Conservation (phyloP, 2,888 invertebrate genomes). For the Drosophila flavopinicola region DNA sequence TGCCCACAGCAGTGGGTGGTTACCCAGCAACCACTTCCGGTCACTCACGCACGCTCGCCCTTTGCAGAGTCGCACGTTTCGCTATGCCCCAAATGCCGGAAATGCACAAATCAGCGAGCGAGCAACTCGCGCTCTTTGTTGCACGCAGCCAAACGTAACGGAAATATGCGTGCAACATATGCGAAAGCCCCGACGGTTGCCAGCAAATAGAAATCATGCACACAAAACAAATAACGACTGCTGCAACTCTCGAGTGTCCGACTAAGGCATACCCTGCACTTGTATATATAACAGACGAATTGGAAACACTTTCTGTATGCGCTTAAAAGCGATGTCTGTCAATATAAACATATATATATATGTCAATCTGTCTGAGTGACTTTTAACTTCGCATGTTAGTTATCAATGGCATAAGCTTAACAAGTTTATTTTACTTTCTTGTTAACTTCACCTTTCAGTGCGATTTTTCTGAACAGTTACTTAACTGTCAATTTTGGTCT, state of each 20-base stretch:
- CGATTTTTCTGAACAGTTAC: too few species aligned
- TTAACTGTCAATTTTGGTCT: too few species aligned
- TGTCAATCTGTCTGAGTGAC: too few species aligned
- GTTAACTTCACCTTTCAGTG: too few species aligned
- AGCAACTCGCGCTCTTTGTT: conserved; percentile 40
- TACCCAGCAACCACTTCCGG: conserved; percentile 13
- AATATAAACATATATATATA: too few species aligned
- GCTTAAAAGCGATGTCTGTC: too few species aligned
- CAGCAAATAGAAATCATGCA: conserved; percentile 34
- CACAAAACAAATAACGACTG: neutral
- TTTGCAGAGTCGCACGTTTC: conserved; percentile 22
- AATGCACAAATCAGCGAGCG: conserved; percentile 71
- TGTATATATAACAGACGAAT: too few species aligned
- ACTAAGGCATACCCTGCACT: conserved; percentile 9
- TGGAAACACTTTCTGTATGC: too few species aligned
- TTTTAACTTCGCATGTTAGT: too few species aligned
- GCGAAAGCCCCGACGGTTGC: conserved; percentile 36
- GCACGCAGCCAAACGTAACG: conserved; percentile 58
- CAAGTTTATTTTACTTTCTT: too few species aligned
- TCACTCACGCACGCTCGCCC: conserved; percentile 22
- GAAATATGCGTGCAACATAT: conserved; percentile 70
- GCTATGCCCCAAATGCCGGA: conserved; percentile 52
- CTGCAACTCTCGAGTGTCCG: too few species aligned
- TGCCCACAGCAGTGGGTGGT: conserved; percentile 3
- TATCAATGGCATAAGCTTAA: too few species aligned